phyloP scores from a whole-genome alignment of 2,888 invertebrate genomes.

The Cryptocephalus moraei region DNA sequence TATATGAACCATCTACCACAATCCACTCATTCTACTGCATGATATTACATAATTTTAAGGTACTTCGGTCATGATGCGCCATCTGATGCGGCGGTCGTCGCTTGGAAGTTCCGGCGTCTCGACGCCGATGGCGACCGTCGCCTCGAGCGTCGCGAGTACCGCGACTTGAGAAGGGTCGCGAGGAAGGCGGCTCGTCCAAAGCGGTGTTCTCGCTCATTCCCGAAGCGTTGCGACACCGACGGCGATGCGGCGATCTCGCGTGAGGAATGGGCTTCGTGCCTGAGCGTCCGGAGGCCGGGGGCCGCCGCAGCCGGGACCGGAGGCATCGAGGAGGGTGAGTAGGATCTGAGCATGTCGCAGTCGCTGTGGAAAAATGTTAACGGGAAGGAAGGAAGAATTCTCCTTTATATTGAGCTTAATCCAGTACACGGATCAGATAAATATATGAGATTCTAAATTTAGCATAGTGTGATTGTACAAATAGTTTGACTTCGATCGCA shows the following conservation, averaged over 20 bases:
- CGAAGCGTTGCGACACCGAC: constrained; percentile 78
- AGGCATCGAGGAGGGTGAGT: too few relatives aligned
- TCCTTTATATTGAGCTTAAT: too few relatives aligned
- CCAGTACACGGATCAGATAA: too few relatives aligned
- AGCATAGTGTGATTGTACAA: too few relatives aligned
- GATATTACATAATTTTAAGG: not conserved
- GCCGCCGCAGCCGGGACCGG: too few relatives aligned
- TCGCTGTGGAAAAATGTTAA: too few relatives aligned
- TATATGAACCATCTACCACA: not conserved
- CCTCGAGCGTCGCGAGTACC: constrained; percentile 73
- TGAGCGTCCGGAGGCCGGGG: constrained; percentile 32
- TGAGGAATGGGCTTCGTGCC: constrained; percentile 77
- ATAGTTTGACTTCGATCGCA: too few relatives aligned
- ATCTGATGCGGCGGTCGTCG: constrained; percentile 50
- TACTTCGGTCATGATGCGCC: not conserved
- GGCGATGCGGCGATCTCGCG: constrained; percentile 67
- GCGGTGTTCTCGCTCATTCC: constrained; percentile 81
- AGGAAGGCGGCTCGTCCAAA: constrained; percentile 84
- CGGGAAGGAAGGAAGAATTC: too few relatives aligned
- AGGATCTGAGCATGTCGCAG: too few relatives aligned
- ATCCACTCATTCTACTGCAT: not conserved
- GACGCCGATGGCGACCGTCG: constrained; percentile 71
- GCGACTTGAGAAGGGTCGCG: constrained; percentile 68
- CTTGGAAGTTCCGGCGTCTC: constrained; percentile 84
- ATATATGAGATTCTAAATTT: too few relatives aligned